Evolutionary conservation across 2,888 invertebrate genomes (phyloP).

Genomic region (Zelleria hepariella): DNA sequence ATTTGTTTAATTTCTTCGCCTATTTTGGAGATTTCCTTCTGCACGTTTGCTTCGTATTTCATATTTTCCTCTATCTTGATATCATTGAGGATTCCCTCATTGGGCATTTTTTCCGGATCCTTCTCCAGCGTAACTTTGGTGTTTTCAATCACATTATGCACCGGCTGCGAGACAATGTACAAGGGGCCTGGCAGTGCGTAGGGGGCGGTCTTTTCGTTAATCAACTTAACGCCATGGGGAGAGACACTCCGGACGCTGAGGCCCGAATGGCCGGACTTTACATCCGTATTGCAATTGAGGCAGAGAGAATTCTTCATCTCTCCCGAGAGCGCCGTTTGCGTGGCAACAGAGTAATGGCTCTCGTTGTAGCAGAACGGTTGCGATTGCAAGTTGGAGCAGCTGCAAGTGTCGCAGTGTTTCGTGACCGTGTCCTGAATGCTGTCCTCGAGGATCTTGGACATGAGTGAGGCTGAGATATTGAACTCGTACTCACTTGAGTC

Average conservation of each 20-base stretch:
- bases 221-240: conserved; percentile 43
- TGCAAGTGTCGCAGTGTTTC: conserved; percentile 88
- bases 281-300: conserved; percentile 74
- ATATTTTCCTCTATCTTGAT: conserved; percentile 29
- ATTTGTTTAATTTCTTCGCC: conserved; percentile 34
- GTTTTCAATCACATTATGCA: conserved; percentile 15
- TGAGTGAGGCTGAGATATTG: conserved; percentile 87
- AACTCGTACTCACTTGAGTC: conserved; percentile 76
- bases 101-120: conserved; percentile 26
- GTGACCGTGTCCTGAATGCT: conserved; percentile 85
- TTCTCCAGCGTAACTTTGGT: conserved; percentile 11
- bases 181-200: conserved; percentile 34
- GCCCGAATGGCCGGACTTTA: conserved; percentile 52
- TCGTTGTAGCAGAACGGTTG: conserved; percentile 69
- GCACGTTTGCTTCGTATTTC: conserved; percentile 23
- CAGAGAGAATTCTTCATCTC: conserved; percentile 70
- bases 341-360: conserved; percentile 72
- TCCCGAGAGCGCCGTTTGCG: conserved; percentile 71
- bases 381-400: conserved; percentile 73
- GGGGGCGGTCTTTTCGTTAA: conserved; percentile 41
- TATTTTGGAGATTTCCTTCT: conserved; percentile 28
- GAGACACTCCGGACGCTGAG: conserved; percentile 53
- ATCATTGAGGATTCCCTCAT: conserved; percentile 26
- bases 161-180: conserved; percentile 43
- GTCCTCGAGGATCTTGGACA: conserved; percentile 93